Evolutionary conservation across 2,797 vertebrate genomes (phyloP).

Genomic region (Sebastes cheni): DNA sequence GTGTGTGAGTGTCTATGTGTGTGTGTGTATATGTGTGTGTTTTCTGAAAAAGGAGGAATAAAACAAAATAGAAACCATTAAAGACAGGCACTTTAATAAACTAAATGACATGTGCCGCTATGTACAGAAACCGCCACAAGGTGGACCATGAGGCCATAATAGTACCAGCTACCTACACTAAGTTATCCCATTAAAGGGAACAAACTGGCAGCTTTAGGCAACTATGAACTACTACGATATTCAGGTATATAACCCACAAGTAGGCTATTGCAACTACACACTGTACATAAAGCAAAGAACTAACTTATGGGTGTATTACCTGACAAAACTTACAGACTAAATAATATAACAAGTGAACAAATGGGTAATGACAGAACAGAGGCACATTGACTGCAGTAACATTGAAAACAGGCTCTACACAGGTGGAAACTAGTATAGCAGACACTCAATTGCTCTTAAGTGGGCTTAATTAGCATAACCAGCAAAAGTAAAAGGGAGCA

Average conservation of each 20-base stretch:
- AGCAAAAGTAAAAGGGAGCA: background rate
- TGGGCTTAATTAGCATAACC: background rate
- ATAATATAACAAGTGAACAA: background rate
- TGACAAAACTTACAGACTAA: background rate
- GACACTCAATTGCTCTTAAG: background rate
- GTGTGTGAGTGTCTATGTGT: too few relatives aligned
- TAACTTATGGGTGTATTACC: background rate
- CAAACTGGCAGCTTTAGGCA: background rate
- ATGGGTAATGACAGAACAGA: background rate
- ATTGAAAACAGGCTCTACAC: background rate
- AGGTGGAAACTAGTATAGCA: background rate
- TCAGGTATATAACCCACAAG: background rate
- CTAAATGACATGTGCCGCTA: background rate
- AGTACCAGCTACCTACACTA: background rate
- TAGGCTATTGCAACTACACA: background rate
- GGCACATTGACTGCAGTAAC: background rate
- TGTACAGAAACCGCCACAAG: background rate
- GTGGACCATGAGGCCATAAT: background rate
- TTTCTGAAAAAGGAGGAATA: background rate
- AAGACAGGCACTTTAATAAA: background rate
- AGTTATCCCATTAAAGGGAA: background rate
- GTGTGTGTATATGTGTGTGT: background rate
- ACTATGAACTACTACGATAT: background rate
- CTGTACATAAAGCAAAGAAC: background rate
- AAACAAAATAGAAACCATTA: background rate